Evolutionary conservation across 1,140 invertebrate species (phyloP).

Genomic region (Wasmannia auropunctata): DNA sequence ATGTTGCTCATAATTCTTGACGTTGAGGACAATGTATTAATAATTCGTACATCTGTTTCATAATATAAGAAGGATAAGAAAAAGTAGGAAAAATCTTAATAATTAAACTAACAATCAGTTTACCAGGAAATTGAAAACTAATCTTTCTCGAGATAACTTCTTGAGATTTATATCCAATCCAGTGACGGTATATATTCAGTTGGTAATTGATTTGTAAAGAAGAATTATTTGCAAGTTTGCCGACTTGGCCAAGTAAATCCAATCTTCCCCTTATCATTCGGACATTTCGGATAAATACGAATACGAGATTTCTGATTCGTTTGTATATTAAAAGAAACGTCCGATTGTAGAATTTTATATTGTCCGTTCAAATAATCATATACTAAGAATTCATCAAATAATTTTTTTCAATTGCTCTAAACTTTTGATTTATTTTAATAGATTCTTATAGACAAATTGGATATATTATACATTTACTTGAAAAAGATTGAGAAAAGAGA

Average conservation of each 20-base stretch:
- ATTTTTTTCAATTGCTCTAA: background rate
- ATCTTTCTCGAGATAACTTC: background rate
- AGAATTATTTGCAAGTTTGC: constrained; percentile 16
- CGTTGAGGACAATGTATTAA: background rate
- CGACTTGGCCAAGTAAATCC: background rate
- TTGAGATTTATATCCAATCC: background rate
- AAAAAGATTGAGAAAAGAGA: background rate
- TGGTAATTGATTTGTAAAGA: background rate
- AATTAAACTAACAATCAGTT: background rate
- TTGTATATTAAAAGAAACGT: background rate
- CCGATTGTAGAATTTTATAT: background rate
- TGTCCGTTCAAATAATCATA: background rate
- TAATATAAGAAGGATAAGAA: background rate
- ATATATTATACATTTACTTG: constrained; percentile 5
- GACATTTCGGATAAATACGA: constrained; percentile 40
- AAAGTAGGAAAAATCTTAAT: background rate
- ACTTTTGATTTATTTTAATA: background rate
- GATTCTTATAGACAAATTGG: background rate
- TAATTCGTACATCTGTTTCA: background rate
- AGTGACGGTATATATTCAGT: background rate
- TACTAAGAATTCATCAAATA: background rate
- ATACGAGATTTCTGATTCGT: constrained; percentile 6
- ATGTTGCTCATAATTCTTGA: constrained; percentile 7
- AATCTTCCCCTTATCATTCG: constrained; percentile 3
- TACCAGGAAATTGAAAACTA: background rate